Evolutionary conservation across 53 echinoderm and acorn worm species (phyloP).

Genomic region (Paracentrotus lividus): DNA sequence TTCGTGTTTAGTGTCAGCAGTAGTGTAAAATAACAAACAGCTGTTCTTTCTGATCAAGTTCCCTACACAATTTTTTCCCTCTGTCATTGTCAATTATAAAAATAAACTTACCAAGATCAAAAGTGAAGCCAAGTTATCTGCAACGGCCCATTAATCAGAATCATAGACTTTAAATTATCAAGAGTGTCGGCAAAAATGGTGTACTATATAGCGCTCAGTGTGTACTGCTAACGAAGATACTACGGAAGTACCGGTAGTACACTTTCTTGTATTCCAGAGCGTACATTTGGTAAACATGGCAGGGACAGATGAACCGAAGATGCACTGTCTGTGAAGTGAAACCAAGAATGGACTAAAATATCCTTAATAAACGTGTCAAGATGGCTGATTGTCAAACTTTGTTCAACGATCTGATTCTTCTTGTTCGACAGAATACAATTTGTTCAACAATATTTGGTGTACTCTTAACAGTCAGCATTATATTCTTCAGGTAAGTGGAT

Average conservation of each 20-base stretch:
- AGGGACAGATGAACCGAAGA: too few species aligned
- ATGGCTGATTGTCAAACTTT: slow-evolving; percentile 54
- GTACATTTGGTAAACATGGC: too few species aligned
- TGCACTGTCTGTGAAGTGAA: too few species aligned
- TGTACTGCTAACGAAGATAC: too few species aligned
- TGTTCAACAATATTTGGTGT: slow-evolving; percentile 43
- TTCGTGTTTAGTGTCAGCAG: neutral
- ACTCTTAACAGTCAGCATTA: slow-evolving; percentile 17
- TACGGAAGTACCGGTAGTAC: too few species aligned
- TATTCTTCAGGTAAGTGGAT: slow-evolving; percentile 41
- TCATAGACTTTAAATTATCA: too few species aligned
- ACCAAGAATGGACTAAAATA: too few species aligned
- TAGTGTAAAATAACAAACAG: neutral
- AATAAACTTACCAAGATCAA: neutral
- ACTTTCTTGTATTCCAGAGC: too few species aligned
- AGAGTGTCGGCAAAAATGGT: too few species aligned
- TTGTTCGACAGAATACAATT: slow-evolving; percentile 34
- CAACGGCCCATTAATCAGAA: too few species aligned
- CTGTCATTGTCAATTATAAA: neutral
- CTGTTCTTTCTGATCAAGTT: neutral
- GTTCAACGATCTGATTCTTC: slow-evolving; percentile 23
- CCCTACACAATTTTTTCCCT: neutral
- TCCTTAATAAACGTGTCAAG: too few species aligned
- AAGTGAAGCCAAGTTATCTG: neutral
- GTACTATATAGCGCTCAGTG: too few species aligned